phyloP scores from a whole-genome alignment of 2,888 invertebrate species.

The Hirtodrosophila trivittata region DNA sequence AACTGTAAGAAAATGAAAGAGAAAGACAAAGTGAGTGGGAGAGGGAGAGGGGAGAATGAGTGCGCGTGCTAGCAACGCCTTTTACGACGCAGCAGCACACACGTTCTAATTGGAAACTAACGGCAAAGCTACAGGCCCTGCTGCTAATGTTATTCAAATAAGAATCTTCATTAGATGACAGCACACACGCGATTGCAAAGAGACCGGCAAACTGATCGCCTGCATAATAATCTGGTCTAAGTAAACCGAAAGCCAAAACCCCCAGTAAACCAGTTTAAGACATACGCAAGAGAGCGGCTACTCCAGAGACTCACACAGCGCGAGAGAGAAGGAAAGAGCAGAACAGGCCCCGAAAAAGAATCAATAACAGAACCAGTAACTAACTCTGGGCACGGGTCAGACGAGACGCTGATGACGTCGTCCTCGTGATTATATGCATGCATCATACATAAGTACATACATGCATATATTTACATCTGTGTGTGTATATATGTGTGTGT shows the following conservation, averaged over 20 bases:
- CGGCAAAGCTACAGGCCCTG: slow-evolving; percentile 31
- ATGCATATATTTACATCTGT: not conserved
- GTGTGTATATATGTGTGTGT: not conserved
- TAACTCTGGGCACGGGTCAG: slow-evolving; percentile 20
- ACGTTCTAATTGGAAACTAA: slow-evolving; percentile 38
- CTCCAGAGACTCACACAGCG: too few species aligned
- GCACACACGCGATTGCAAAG: slow-evolving; percentile 54
- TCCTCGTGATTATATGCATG: slow-evolving; percentile 38
- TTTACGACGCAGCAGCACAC: slow-evolving; percentile 1
- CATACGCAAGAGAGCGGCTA: not conserved
- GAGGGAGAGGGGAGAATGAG: not conserved
- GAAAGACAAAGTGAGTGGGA: not conserved
- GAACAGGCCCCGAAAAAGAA: slow-evolving; percentile 12
- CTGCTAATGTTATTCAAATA: slow-evolving; percentile 34
- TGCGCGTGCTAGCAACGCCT: slow-evolving; percentile 35
- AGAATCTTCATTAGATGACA: slow-evolving; percentile 30
- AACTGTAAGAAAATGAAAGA: not conserved
- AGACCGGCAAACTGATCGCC: slow-evolving; percentile 58
- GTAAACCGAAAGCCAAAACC: slow-evolving; percentile 28
- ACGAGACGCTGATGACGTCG: slow-evolving; percentile 50
- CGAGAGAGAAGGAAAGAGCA: not conserved
- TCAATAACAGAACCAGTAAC: slow-evolving; percentile 33
- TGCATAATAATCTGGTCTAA: slow-evolving; percentile 49
- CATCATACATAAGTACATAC: not conserved
- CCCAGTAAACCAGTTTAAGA: slow-evolving; percentile 41